A percentile compares a stretch with the other conserved stretches of the same genome.
These are phyloP conservation scores for Teleiodes luculella DNA, from an alignment of 2,888 invertebrate genomes.

Conservation along the genomic window DNA sequence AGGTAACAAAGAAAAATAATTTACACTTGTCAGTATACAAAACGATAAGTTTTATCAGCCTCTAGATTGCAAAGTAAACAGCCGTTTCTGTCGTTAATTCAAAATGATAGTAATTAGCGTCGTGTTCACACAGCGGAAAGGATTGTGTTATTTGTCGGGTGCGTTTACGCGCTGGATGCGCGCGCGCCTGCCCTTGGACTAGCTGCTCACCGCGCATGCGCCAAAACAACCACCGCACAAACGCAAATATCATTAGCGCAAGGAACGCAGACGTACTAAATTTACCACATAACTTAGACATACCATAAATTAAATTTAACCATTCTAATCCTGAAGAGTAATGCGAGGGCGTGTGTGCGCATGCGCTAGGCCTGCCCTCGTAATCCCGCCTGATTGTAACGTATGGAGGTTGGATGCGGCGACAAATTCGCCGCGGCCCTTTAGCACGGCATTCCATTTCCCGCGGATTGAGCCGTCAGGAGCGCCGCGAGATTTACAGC, in stretches of 20 bases:
- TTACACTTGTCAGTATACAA: neutral
- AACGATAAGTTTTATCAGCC: neutral
- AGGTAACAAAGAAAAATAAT: constrained; percentile 1
- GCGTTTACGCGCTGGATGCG: constrained; percentile 43
- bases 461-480: constrained; percentile 71
- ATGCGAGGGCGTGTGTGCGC: constrained; percentile 37
- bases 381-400: constrained; percentile 53
- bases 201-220: constrained; percentile 39
- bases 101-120: neutral
- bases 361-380: constrained; percentile 34
- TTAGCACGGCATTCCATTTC: constrained; percentile 53
- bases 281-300: constrained; percentile 34
- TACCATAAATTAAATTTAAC: constrained; percentile 39
- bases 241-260: constrained; percentile 19
- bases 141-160: constrained; percentile 29
- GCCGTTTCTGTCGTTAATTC: neutral
- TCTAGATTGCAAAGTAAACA: neutral
- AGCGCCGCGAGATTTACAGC: constrained; percentile 63
- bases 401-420: constrained; percentile 38
- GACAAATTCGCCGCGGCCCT: constrained; percentile 48
- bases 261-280: constrained; percentile 22
- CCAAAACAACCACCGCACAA: constrained; percentile 32
- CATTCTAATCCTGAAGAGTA: constrained; percentile 43
- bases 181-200: constrained; percentile 48
- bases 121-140: constrained; percentile 27